Evolutionary conservation across 2,113 vertebrate species (phyloP).

Genomic region (Chionomys nivalis): DNA sequence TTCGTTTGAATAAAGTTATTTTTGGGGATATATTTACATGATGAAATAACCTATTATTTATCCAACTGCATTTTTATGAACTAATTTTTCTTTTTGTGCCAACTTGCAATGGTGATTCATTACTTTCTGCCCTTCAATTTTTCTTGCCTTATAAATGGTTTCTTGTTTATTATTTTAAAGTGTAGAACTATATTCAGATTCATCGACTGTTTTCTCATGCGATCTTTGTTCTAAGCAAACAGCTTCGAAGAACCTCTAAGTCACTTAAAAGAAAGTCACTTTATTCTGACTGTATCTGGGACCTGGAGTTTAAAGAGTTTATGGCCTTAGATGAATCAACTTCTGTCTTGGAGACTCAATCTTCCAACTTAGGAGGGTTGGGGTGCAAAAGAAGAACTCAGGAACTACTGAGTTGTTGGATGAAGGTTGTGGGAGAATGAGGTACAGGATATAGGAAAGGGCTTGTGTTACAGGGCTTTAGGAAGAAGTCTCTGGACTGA

Average conservation of each 20-base stretch:
- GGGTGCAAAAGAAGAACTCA: not conserved
- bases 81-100: conserved; percentile 80
- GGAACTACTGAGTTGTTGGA: not conserved
- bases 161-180: conserved; percentile 68
- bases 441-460: not conserved
- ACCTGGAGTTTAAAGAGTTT: not conserved
- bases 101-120: conserved; percentile 82
- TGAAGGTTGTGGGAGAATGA: not conserved
- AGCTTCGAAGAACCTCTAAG: conserved; percentile 32
- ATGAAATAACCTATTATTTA: conserved; percentile 86
- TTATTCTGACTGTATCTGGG: conserved; percentile 26
- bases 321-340: not conserved
- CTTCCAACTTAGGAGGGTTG: not conserved
- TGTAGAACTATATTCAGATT: conserved; percentile 58
- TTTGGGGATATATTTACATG: conserved; percentile 83
- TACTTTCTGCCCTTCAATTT: conserved; percentile 73
- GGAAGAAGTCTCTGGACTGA: not conserved
- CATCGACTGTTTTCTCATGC: conserved; percentile 23
- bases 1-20: conserved; percentile 85
- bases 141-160: conserved; percentile 79
- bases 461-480: not conserved
- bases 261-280: conserved; percentile 35
- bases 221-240: conserved; percentile 38
- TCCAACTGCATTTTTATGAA: conserved; percentile 83
- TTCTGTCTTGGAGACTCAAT: conserved; percentile 16